Conservation (phyloP, 2,113 vertebrate genomes). For the Nycticryphes semicollaris region DNA sequence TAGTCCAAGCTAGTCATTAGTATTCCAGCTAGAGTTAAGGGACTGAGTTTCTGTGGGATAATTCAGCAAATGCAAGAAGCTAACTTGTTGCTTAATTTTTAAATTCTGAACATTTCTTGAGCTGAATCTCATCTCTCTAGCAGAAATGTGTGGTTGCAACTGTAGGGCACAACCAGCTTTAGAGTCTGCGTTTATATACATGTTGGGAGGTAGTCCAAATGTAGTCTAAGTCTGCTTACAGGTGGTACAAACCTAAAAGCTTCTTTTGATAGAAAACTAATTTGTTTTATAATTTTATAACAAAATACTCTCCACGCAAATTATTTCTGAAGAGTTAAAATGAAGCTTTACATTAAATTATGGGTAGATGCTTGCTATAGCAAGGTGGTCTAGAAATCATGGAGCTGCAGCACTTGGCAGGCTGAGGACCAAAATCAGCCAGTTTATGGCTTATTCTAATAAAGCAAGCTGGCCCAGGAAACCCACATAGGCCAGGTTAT, state of each 20-base stretch:
- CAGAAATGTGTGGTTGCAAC: neutral
- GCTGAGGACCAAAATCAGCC: neutral
- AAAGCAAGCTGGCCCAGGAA: neutral
- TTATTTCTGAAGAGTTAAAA: neutral
- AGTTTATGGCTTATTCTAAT: neutral
- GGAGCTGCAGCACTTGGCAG: neutral
- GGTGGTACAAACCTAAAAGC: neutral
- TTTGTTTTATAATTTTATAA: neutral
- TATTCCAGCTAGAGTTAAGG: neutral
- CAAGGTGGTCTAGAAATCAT: neutral
- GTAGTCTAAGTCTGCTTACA: neutral
- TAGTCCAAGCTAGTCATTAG: neutral
- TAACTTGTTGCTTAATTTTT: neutral
- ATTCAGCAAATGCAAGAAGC: neutral
- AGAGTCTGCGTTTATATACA: neutral
- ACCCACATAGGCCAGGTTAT: neutral
- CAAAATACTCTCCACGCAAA: neutral
- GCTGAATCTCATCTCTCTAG: neutral
- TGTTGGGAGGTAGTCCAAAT: neutral
- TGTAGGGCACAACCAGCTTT: neutral
- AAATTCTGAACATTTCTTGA: neutral
- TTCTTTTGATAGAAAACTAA: neutral
- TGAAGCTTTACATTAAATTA: neutral
- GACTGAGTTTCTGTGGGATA: neutral
- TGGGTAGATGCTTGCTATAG: neutral